Percentiles rank a stretch among this genome's conserved stretches.
These are phyloP conservation scores for Callorhinus ursinus DNA, from an alignment of 2,113 vertebrate genomes.

Conservation along the genomic window DNA sequence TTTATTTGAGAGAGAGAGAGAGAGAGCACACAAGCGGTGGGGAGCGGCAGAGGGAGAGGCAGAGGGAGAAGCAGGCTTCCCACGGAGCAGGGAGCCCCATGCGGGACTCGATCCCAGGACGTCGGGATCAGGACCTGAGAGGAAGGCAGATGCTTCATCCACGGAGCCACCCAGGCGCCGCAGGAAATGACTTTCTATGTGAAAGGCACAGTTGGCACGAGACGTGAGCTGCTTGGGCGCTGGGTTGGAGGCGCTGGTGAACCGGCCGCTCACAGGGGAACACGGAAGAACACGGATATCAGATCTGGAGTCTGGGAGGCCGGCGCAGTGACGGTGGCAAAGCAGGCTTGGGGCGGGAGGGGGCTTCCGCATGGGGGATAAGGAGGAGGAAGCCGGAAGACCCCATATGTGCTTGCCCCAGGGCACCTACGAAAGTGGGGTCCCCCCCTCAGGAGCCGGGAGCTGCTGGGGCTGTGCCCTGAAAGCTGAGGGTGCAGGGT, in stretches of 20 bases:
- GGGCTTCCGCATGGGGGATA: background rate
- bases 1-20: background rate
- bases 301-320: background rate
- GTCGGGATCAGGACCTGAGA: too few relatives aligned
- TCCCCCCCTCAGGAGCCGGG: background rate
- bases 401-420: accelerated
- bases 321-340: accelerated
- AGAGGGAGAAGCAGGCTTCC: background rate
- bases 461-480: background rate
- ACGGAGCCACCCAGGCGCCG: too few relatives aligned
- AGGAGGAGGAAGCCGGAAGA: background rate
- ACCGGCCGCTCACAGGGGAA: background rate
- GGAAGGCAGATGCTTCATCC: accelerated
- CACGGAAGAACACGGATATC: accelerated
- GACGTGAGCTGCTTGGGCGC: accelerated
- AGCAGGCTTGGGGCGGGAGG: too few relatives aligned
- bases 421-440: background rate
- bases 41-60: background rate
- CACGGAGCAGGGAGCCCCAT: background rate
- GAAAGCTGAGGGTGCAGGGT: background rate
- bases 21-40: background rate
- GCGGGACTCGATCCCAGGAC: too few relatives aligned
- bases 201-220: background rate
- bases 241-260: accelerated
- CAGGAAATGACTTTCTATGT: background rate